Evolutionary conservation across 2,888 invertebrate species (phyloP).

Genomic region (Cryptops parisi): DNA sequence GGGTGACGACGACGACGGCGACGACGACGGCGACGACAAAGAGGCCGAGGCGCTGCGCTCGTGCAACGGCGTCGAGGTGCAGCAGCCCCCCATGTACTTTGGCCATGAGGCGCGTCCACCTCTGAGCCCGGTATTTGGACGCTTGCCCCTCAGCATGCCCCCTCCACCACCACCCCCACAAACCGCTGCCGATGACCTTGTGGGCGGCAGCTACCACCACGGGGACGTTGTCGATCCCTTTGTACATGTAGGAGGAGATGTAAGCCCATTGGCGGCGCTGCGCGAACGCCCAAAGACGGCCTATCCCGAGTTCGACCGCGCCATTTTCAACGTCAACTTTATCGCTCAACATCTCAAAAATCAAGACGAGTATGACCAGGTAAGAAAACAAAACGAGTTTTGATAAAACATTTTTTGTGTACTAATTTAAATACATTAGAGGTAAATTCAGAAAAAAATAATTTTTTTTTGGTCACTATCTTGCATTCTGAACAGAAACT

Average conservation of each 20-base stretch:
- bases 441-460: no score
- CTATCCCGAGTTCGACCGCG: constrained; percentile 85
- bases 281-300: constrained; percentile 47
- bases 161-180: no score
- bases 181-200: constrained; percentile 20
- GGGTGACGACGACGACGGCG: constrained; percentile 50
- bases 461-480: no score
- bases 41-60: constrained; percentile 3
- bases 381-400: no score
- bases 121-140: constrained; percentile 14
- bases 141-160: constrained; percentile 16
- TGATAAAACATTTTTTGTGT: no score
- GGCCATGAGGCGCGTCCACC: constrained; percentile 8
- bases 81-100: constrained; percentile 21
- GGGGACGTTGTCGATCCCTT: no score
- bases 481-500: no score
- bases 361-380: constrained; percentile 90
- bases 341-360: constrained; percentile 87
- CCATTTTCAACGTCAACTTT: constrained; percentile 88
- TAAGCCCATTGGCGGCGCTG: constrained; percentile 9
- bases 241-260: no score
- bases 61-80: constrained; percentile 18
- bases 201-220: constrained; percentile 7
- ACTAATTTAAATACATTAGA: no score
- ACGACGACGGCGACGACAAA: constrained; percentile 36